Conservation (phyloP, 92 coral and sea anemone genomes). For the Nematostella vectensis region DNA sequence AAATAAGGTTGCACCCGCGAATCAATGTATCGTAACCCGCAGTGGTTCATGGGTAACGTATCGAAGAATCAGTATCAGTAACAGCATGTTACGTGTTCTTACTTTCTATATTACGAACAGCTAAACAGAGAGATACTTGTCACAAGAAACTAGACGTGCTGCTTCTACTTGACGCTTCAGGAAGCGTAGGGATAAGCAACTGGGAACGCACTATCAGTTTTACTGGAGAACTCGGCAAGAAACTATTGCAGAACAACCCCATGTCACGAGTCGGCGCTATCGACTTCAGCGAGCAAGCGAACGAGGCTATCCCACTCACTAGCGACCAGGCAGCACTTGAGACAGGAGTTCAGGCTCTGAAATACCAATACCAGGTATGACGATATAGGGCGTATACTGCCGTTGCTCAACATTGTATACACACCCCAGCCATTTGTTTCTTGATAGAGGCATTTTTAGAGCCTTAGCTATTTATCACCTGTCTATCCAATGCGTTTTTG, state of each 20-base stretch:
- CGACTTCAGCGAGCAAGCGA: constrained; percentile 58
- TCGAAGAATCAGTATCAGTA: no score
- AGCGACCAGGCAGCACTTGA: constrained; percentile 10
- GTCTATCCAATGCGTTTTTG: no score
- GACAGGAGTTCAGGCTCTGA: constrained; percentile 8
- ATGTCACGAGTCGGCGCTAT: constrained; percentile 43
- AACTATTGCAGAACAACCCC: constrained; percentile 23
- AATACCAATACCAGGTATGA: constrained; percentile 16
- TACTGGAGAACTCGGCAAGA: constrained; percentile 18
- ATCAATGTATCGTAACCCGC: no score
- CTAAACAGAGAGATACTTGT: constrained; percentile 17
- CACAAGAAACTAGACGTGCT: constrained; percentile 36
- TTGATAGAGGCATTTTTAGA: no score
- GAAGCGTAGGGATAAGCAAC: constrained; percentile 47
- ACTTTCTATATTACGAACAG: no score
- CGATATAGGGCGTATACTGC: no score
- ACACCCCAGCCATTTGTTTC: no score
- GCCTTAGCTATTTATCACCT: no score
- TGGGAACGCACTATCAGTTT: constrained; percentile 54
- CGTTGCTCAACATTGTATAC: no score
- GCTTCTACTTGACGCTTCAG: constrained; percentile 60
- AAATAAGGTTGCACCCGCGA: no score
- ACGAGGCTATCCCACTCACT: constrained; percentile 44
- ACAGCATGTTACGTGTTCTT: no score
- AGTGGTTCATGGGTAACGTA: no score